phyloP scores from a whole-genome alignment of 2,888 invertebrate genomes.

The Pimpla rufipes region DNA sequence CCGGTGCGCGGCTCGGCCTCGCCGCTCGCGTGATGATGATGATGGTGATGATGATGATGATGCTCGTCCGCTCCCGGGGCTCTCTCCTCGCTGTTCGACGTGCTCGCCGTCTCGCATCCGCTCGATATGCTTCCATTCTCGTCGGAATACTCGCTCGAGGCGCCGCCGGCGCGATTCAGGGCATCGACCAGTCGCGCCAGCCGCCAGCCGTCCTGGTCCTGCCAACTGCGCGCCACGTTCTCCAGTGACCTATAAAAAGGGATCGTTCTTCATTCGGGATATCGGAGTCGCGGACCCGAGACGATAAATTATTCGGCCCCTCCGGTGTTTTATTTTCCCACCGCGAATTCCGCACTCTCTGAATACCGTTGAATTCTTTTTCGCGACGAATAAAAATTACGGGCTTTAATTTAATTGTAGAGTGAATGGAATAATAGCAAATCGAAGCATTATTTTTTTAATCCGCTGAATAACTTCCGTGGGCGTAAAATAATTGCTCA shows the following conservation, averaged over 20 bases:
- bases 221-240: conserved; percentile 82
- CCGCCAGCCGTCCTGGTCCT: conserved; percentile 83
- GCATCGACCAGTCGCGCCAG: conserved; percentile 81
- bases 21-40: conserved; percentile 72
- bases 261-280: conserved; percentile 15
- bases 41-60: conserved; percentile 65
- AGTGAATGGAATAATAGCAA: no score
- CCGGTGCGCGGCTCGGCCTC: conserved; percentile 74
- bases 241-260: conserved; percentile 76
- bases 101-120: conserved; percentile 93
- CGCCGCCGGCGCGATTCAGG: conserved; percentile 78
- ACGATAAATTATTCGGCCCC: conserved; percentile 30
- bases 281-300: not conserved
- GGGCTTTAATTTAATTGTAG: no score
- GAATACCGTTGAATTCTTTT: not conserved
- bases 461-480: no score
- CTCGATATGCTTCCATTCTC: conserved; percentile 88
- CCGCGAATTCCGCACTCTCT: not conserved
- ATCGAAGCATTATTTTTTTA: no score
- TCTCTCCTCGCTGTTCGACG: conserved; percentile 86
- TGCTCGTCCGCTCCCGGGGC: conserved; percentile 80
- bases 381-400: not conserved
- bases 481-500: no score
- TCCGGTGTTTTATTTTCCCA: not conserved
- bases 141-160: conserved; percentile 80